Evolutionary conservation across 2,888 invertebrate species (phyloP).

Genomic region (Syrphus vitripennis): DNA sequence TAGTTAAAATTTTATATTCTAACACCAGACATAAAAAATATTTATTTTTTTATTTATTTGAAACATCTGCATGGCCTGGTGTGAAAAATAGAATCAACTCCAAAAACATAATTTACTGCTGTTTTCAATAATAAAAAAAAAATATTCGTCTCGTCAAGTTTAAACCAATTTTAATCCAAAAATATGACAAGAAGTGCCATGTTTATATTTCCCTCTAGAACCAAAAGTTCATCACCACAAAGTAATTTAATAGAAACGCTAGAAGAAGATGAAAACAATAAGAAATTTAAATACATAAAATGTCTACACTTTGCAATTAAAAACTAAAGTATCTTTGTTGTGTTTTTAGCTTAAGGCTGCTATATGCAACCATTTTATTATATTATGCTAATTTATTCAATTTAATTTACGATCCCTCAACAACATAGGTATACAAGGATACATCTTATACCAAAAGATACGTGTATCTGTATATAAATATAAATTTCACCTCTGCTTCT

Average conservation of each 20-base stretch:
- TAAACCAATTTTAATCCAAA: neutral
- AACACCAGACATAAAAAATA: no score
- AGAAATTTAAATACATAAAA: neutral
- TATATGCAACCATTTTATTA: slow-evolving; percentile 2
- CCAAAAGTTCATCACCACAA: neutral
- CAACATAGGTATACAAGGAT: neutral
- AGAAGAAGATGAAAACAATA: neutral
- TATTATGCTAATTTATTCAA: slow-evolving; percentile 28
- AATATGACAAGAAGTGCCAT: neutral
- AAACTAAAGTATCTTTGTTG: neutral
- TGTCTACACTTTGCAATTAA: slow-evolving; percentile 19
- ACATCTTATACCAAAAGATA: neutral
- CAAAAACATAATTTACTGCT: neutral
- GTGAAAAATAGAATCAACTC: neutral
- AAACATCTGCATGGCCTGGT: neutral
- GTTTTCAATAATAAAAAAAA: neutral
- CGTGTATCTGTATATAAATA: neutral
- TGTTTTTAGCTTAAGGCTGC: neutral
- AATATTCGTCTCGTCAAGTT: neutral
- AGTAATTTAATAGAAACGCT: no score
- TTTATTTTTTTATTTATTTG: no score
- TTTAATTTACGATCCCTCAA: slow-evolving; percentile 25
- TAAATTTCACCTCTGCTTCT: neutral
- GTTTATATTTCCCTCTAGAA: neutral
- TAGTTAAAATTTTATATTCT: no score